Evolutionary conservation across 2,888 invertebrate species (phyloP).

Genomic region (Diplazon laetatorius): DNA sequence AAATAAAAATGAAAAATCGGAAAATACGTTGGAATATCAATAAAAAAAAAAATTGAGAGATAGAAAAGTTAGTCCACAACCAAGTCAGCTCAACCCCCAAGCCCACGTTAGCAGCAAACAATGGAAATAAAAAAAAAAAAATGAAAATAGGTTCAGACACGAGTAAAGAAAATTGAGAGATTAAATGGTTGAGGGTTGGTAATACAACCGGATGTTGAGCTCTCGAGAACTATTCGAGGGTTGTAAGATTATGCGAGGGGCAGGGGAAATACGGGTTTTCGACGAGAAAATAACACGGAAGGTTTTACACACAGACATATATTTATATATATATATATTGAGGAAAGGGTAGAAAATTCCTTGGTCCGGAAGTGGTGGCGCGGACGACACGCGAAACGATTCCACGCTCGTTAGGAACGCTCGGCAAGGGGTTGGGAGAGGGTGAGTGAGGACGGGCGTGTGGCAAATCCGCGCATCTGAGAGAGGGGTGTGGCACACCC

Average conservation of each 20-base stretch:
- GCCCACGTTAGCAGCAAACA: too few relatives aligned
- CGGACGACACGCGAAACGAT: slow-evolving; percentile 58
- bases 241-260: neutral
- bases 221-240: slow-evolving; percentile 32
- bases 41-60: too few relatives aligned
- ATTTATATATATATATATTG: neutral
- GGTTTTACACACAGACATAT: neutral
- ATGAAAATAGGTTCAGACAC: too few relatives aligned
- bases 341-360: slow-evolving; percentile 53
- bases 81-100: too few relatives aligned
- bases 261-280: too few relatives aligned
- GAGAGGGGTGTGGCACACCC: slow-evolving; percentile 52
- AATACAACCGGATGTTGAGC: neutral
- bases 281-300: slow-evolving; percentile 46
- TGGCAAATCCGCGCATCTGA: slow-evolving; percentile 34
- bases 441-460: neutral
- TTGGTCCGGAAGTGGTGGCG: slow-evolving; percentile 32
- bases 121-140: too few relatives aligned
- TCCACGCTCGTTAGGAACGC: slow-evolving; percentile 61
- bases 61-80: too few relatives aligned
- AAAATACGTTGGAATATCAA: too few relatives aligned
- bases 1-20: too few relatives aligned
- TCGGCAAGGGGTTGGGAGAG: slow-evolving; percentile 5
- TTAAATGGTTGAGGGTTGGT: neutral
- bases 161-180: slow-evolving; percentile 1